Percentiles rank a stretch among this genome's conserved stretches.
Evolutionary conservation across 2,888 invertebrate species (phyloP).

Genomic region (Frankliniella intonsa): DNA sequence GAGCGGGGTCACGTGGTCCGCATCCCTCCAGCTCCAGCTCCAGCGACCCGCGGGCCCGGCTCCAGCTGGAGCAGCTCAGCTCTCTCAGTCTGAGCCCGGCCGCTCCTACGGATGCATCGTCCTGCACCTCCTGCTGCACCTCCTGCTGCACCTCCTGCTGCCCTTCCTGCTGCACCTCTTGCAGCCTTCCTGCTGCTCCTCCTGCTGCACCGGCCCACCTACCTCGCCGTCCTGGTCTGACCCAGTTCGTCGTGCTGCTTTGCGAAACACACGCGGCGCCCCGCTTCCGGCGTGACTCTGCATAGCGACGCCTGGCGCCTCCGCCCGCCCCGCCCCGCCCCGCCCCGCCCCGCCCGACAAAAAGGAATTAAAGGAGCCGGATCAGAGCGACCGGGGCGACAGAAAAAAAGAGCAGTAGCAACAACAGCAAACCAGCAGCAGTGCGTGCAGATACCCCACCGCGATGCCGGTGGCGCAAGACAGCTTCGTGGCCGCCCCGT

Average conservation of each 20-base stretch:
- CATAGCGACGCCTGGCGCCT: not conserved
- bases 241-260: not conserved
- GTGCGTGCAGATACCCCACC: not conserved
- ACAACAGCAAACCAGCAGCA: not conserved
- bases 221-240: too few species aligned
- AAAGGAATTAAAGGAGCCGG: not conserved
- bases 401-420: too few species aligned
- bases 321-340: not conserved
- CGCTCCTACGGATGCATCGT: too few species aligned
- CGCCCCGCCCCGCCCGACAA: not conserved
- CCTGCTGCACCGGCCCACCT: too few species aligned
- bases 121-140: too few species aligned
- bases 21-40: not conserved
- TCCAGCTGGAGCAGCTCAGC: too few species aligned
- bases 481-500: not conserved
- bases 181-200: too few species aligned
- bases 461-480: not conserved
- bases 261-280: constrained; percentile 11
- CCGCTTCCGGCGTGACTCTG: constrained; percentile 2
- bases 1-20: too few species aligned
- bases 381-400: too few species aligned
- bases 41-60: not conserved
- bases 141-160: too few species aligned
- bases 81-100: too few species aligned
- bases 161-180: too few species aligned